Evolutionary conservation across 2,888 invertebrate genomes (phyloP).

Genomic region (Coleophora deauratella): DNA sequence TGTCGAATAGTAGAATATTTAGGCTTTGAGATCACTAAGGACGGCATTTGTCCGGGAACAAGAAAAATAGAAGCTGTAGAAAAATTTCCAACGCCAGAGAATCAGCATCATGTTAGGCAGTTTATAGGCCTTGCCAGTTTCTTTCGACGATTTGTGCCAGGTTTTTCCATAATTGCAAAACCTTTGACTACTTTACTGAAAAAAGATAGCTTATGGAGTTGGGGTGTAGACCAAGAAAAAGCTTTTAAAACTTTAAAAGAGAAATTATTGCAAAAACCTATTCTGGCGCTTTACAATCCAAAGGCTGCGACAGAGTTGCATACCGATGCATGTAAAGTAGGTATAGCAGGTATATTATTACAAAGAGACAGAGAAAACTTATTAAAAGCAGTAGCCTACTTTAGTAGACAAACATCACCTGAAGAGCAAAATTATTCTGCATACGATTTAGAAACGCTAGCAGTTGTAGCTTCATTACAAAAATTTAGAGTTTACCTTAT

Average conservation of each 20-base stretch:
- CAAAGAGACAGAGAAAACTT: conserved; percentile 13
- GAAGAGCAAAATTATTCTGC: conserved; percentile 27
- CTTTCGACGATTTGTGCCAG: conserved; percentile 22
- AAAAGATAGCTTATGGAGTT: not conserved
- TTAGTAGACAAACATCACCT: conserved; percentile 24
- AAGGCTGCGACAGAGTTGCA: conserved; percentile 23
- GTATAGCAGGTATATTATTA: conserved; percentile 26
- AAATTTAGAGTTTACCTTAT: conserved; percentile 29
- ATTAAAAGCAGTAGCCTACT: conserved; percentile 23
- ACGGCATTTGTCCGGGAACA: conserved; percentile 8
- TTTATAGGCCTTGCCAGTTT: conserved; percentile 22
- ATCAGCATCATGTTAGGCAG: conserved; percentile 20
- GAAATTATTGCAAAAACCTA: not conserved
- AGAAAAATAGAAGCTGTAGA: conserved; percentile 14
- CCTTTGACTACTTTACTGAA: conserved; percentile 7
- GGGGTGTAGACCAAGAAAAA: not conserved
- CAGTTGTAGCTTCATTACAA: conserved; percentile 26
- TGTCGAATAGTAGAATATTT: not conserved
- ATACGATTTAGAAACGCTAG: conserved; percentile 34
- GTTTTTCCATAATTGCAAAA: conserved; percentile 5
- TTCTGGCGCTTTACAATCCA: not conserved
- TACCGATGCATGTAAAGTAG: conserved; percentile 29
- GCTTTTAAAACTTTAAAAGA: not conserved
- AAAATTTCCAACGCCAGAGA: conserved; percentile 19
- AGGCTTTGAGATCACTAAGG: conserved; percentile 7